Conservation (phyloP, 2,888 invertebrate species). For the Lasioglossum villosulum region DNA sequence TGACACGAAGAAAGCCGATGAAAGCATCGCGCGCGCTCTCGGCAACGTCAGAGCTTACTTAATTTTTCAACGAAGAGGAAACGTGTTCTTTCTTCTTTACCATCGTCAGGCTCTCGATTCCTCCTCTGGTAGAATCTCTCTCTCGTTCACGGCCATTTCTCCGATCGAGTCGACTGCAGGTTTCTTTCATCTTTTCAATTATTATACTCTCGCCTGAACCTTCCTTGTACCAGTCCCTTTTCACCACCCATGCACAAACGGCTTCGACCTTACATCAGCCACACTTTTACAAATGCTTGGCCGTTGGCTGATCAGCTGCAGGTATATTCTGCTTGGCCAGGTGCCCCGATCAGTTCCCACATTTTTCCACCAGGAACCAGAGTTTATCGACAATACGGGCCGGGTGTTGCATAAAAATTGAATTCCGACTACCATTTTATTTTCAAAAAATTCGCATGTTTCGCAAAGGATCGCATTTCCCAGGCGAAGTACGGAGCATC, state of each 20-base stretch:
- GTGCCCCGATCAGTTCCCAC: constrained; percentile 11
- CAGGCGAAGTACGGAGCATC: not conserved
- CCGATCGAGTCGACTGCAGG: not conserved
- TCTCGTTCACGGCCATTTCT: not conserved
- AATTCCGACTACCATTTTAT: not conserved
- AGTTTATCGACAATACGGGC: not conserved
- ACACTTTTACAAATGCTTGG: constrained; percentile 17
- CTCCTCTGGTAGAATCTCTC: not conserved
- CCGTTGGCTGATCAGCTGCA: constrained; percentile 9
- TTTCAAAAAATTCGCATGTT: not conserved
- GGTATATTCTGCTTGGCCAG: constrained; percentile 39
- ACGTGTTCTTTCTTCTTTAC: not conserved
- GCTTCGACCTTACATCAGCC: constrained; percentile 33
- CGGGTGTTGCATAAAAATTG: not conserved
- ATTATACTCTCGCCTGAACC: not conserved
- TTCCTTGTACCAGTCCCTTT: not conserved
- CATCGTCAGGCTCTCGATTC: not conserved
- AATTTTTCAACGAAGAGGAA: constrained; percentile 36
- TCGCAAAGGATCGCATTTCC: not conserved
- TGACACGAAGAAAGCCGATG: constrained; percentile 20
- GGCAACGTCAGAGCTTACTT: constrained; percentile 14
- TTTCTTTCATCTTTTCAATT: not conserved
- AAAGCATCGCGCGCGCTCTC: not conserved
- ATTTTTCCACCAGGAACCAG: not conserved
- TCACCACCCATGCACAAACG: constrained; percentile 20